phyloP scores from a whole-genome alignment of 2,113 vertebrate species.

The Hiodon alosoides region DNA sequence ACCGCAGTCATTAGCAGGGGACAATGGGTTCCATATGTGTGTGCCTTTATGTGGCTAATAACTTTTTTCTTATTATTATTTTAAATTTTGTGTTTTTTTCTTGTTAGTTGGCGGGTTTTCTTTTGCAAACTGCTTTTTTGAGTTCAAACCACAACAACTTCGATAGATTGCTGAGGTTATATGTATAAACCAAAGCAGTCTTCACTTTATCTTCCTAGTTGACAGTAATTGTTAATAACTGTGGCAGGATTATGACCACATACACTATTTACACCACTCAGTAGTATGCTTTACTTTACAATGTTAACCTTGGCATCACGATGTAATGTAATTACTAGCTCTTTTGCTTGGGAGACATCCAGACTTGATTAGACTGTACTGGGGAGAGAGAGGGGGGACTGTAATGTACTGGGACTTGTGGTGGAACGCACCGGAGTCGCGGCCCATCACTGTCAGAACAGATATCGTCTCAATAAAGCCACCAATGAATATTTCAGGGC shows the following conservation, averaged over 20 bases:
- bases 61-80: neutral
- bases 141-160: neutral
- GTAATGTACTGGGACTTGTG: neutral
- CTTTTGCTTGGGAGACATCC: conserved; percentile 14
- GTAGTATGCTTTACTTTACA: neutral
- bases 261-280: neutral
- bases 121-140: too few relatives aligned
- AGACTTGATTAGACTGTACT: conserved; percentile 8
- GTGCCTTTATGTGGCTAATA: too few relatives aligned
- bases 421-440: neutral
- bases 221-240: conserved; percentile 5
- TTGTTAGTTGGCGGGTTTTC: neutral
- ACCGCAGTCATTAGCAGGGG: too few relatives aligned
- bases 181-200: neutral
- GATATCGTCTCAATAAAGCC: conserved; percentile 5
- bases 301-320: neutral
- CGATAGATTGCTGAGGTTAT: neutral
- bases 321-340: conserved; percentile 17
- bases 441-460: neutral
- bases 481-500: conserved; percentile 15
- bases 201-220: neutral
- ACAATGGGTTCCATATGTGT: too few relatives aligned
- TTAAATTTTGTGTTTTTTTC: neutral
- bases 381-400: neutral
- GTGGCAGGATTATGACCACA: neutral